Percentiles rank a stretch among this genome's conserved stretches.
Evolutionary conservation across 2,888 invertebrate species (phyloP).

Genomic region (Idaea aversata): DNA sequence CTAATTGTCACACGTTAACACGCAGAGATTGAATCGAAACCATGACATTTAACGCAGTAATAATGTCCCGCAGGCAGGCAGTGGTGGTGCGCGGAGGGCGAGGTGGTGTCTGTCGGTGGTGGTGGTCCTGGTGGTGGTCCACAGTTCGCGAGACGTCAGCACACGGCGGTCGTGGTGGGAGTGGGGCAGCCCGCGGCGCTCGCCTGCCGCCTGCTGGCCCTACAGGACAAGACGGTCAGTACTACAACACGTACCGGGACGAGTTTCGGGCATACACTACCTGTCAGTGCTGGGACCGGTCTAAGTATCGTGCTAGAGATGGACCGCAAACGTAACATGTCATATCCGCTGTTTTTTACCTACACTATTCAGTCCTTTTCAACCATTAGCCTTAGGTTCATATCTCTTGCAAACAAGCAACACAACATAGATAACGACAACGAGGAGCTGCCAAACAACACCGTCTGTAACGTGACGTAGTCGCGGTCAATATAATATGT

Average conservation of each 20-base stretch:
- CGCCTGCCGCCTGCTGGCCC: conserved; percentile 51
- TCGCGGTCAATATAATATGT: no score
- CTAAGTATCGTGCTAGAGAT: no score
- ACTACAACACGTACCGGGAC: neutral
- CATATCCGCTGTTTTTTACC: no score
- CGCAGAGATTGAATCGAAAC: neutral
- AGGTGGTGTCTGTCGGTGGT: conserved; percentile 34
- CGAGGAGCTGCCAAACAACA: no score
- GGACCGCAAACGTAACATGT: no score
- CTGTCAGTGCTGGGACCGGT: no score
- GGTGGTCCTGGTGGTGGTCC: conserved; percentile 35
- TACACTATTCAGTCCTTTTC: no score
- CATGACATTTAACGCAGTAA: neutral
- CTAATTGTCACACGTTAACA: no score
- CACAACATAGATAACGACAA: no score
- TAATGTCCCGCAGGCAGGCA: neutral
- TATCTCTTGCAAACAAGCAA: no score
- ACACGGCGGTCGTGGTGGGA: conserved; percentile 42
- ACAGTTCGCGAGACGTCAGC: conserved; percentile 29
- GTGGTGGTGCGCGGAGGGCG: conserved; percentile 36
- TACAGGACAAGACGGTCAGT: conserved; percentile 57
- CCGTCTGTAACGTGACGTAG: no score
- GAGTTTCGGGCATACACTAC: neutral
- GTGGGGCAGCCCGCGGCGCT: conserved; percentile 50
- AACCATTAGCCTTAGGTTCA: no score